Conservation (phyloP, 2,888 invertebrate species). For the Eristalis intricaria region DNA sequence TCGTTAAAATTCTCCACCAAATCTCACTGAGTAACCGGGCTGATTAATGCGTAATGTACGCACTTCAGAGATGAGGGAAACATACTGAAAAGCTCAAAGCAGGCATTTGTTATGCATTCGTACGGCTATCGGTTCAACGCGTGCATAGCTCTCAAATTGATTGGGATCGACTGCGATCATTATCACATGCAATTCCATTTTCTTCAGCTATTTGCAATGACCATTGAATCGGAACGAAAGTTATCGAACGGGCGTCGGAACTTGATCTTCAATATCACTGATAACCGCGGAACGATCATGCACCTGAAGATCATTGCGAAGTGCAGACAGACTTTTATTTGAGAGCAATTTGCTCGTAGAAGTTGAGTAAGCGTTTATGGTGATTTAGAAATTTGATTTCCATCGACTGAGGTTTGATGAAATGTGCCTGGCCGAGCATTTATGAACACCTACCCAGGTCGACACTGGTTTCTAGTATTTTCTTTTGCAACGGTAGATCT, state of each 20-base stretch:
- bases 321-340: constrained; percentile 1
- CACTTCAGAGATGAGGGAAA: constrained; percentile 29
- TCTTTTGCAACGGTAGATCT: background rate
- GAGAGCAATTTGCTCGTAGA: background rate
- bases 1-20: constrained; percentile 41
- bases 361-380: background rate
- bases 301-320: background rate
- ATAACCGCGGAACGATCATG: background rate
- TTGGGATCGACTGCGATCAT: constrained; percentile 8
- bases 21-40: constrained; percentile 10
- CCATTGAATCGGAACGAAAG: constrained; percentile 22
- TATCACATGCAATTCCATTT: constrained; percentile 14
- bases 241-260: background rate
- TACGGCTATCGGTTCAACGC: background rate
- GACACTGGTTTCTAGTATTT: background rate
- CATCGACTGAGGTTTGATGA: background rate
- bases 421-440: background rate
- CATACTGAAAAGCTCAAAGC: background rate
- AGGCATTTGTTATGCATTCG: constrained; percentile 1
- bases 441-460: background rate
- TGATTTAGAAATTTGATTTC: background rate
- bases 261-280: background rate
- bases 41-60: constrained; percentile 44
- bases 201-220: background rate
- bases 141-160: constrained; percentile 26